Conservation (phyloP, 2,113 vertebrate genomes). For the Bubo blakistoni region DNA sequence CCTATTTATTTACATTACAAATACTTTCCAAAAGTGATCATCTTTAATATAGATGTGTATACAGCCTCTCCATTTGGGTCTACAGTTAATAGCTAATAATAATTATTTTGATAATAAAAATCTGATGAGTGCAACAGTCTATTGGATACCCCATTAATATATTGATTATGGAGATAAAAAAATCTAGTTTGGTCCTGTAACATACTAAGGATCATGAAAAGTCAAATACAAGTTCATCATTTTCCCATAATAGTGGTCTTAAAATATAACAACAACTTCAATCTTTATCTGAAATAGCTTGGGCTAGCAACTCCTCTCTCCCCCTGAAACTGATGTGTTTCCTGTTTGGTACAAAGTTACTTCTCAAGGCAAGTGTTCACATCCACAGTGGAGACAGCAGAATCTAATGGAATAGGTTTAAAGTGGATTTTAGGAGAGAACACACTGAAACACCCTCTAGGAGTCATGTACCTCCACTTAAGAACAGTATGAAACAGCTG, state of each 20-base stretch:
- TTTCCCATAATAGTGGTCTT: background rate
- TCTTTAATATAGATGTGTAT: background rate
- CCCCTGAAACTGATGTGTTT: rapidly evolving
- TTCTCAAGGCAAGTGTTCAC: background rate
- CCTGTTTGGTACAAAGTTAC: background rate
- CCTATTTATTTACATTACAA: background rate
- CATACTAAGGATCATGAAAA: background rate
- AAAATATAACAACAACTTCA: background rate
- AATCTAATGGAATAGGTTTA: background rate
- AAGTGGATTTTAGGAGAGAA: background rate
- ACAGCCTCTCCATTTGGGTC: background rate
- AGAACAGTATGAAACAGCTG: background rate
- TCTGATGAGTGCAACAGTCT: background rate
- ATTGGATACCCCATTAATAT: background rate
- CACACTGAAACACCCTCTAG: background rate
- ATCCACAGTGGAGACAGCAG: background rate
- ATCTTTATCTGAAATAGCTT: background rate
- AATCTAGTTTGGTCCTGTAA: background rate
- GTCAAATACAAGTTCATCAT: background rate
- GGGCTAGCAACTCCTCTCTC: background rate
- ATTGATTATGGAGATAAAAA: background rate
- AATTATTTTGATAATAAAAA: background rate
- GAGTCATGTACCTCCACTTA: background rate
- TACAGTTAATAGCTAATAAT: background rate
- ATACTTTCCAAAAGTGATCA: background rate